Evolutionary conservation across 2,888 invertebrate genomes (phyloP), one percentile per base, ranked within the genome.

Genomic region (Agrilus cyanescens): DNA sequence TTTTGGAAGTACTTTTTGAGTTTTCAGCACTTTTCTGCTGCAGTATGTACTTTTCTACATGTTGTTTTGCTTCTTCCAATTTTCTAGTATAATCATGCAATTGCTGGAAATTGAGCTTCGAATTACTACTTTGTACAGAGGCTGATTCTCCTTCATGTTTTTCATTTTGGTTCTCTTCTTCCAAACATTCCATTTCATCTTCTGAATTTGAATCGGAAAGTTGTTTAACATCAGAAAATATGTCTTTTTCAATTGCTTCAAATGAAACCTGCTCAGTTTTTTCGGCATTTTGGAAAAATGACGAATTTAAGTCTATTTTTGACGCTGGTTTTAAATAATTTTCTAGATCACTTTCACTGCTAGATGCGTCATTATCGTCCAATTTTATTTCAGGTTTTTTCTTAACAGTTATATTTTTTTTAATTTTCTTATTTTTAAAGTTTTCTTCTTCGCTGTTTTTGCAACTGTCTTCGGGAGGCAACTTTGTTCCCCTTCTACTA

Each of bases 61-160:
- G 68, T 43, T 71, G 69, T 59, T 76, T 78, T 8, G 76, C 73
- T 55, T 76, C 72, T 58, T 79, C 79, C 46, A 82, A 59, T 61
- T 72, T 72, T 37, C 67, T 69, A 48, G 74, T 74, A 53, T 77
- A 78, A 47, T 74, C 68, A 56, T 76, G 71, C 12, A 80, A 64
- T 51, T 75, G 72, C 49, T 69, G 55, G 52, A 77, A 77, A 52
- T 73, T 68, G 41, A 68, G 39, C 45, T 47, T 54, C 15, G 48
- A 34, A 12, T 38, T 46, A 15, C 35, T 13, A 5, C 31, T 4
- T 39, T 37, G 38, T 34, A n/a, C 8, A 8, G 8, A 5, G n/a
- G 8, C 12, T 20, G 30, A 14, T 8, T 25, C 32, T 12, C 37
- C 18, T 14, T 14, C 32, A 20, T 2, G 8, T 30, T 38, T 25